Evolutionary conservation across 1,140 invertebrate species (phyloP), one percentile per base, ranked within the genome.

Genomic region (Littorina saxatilis): DNA sequence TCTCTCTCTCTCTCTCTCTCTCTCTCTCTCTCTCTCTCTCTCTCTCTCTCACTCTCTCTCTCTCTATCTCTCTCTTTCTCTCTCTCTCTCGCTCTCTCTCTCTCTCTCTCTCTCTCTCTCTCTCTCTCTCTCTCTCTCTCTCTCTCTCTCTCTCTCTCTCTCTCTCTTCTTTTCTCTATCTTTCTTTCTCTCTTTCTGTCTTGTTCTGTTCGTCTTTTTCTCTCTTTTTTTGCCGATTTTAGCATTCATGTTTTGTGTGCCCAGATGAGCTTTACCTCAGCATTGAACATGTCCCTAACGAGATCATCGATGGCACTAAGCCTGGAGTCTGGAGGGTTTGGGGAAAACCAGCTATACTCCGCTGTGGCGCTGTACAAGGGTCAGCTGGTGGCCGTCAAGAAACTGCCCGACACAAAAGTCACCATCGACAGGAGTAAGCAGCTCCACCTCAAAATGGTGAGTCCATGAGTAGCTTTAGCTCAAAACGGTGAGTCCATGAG

Each of bases 371-470:
- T 68, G 29, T 88, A 86, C 66, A 88, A 87, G 52, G 87, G 86
- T 9, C 66, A 39, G 3, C 32, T 85, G 27, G 87, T 88, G 9
- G 97, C 97, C 27, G 95, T 98, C 74, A 98, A 98, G 91, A 94
- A 94, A 39, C 94, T 98, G 43, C 91, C 93, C 29, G 79, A 81
- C 88, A 94, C 94, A 32, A 94, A 95, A 83, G 94, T 98, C 73
- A 96, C 97, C 79, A 93, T 98, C 23, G 96, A 95, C 0, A 94
- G 97, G 82, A 94, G 95, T 0, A 91, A 97, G 20, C 94, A 98
- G 80, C 92, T 98, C 55, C 96, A 99, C 92, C 92, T 99, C 11
- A 99, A 99, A 94, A 94, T 93, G 89, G 95, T 96, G 91, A 91
- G 89, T 78, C 11, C 15, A 66, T 58, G 37, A 27, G 50, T 27